Evolutionary conservation across 2,113 vertebrate genomes (phyloP), one percentile per base, ranked within the genome.

Genomic region (Engraulis encrasicolus): DNA sequence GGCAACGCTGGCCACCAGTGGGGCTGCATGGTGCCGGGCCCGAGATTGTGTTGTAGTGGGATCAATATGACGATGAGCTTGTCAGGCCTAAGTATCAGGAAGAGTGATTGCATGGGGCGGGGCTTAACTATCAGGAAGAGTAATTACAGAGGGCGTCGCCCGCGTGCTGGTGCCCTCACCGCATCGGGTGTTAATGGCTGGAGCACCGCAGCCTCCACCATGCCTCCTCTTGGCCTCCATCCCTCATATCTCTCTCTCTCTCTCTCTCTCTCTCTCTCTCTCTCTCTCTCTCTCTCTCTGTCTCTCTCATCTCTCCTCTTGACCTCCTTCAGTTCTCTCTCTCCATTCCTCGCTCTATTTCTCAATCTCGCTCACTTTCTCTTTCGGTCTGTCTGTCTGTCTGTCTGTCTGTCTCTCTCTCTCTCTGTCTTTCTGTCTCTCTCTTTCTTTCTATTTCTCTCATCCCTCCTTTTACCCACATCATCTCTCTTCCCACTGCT

Each of bases 31-130:
- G n/a, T n/a, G n/a, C n/a, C n/a, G n/a, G n/a, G n/a, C n/a, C n/a
- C n/a, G n/a, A n/a, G n/a, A n/a, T n/a, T n/a, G n/a, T 74, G 23
- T 74, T 74, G 66, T 34, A 0, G 12, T 2, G 27, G 31, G 66
- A 74, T 74, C 66, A 74, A 74, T 74, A 74, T 74, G 66, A 31
- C 66, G 34, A 15, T 36, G 17, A 74, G 66, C 66, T 74, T 74
- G 66, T 74, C 66, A 74, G 12, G 27, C 66, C 31, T 74, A 36
- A 74, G 27, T 74, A 74, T 74, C 66, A 74, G 66, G 66, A 18
- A 31, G 66, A 74, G 66, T 74, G 34, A 74, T 74, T 74, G 34
- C 66, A 74, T 31, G 31, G 66, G 27, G 31, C 66, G 15, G n/a
- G 12, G 27, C 66, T 31, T 74, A 36, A 74, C 66, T 74, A 74